Conservation (phyloP, 2,888 invertebrate genomes). For the Lacanobia oleracea region DNA sequence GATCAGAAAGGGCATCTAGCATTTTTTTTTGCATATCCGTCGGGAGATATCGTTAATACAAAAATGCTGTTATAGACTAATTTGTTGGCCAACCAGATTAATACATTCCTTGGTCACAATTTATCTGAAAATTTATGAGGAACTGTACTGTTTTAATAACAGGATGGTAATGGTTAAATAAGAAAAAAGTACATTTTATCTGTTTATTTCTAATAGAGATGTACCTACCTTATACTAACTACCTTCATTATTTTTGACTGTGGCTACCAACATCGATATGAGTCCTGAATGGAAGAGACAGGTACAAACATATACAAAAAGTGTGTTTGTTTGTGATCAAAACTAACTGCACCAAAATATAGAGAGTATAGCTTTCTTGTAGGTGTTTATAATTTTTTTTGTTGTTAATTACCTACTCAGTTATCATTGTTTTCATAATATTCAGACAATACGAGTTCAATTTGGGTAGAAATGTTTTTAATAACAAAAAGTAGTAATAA, state of each 20-base stretch:
- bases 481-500: not conserved
- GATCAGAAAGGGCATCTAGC: too few relatives aligned
- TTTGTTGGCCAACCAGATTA: not conserved
- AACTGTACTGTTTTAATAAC: not conserved
- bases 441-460: constrained; percentile 11
- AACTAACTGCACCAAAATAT: constrained; percentile 26
- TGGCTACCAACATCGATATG: constrained; percentile 88
- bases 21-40: too few relatives aligned
- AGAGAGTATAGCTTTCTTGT: not conserved
- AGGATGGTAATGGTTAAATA: not conserved
- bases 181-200: not conserved
- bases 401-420: constrained; percentile 14
- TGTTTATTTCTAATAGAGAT: constrained; percentile 1
- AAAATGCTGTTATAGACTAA: not conserved
- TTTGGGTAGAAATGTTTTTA: constrained; percentile 1
- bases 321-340: constrained; percentile 24
- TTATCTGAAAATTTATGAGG: not conserved
- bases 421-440: constrained; percentile 38
- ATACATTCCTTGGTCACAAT: not conserved
- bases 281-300: constrained; percentile 88
- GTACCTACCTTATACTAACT: constrained; percentile 34
- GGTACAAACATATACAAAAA: constrained; percentile 73
- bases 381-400: not conserved
- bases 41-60: too few relatives aligned
- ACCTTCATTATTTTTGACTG: constrained; percentile 80